phyloP scores from a whole-genome alignment of 2,888 invertebrate genomes.

The Kryphioiulus occultus region DNA sequence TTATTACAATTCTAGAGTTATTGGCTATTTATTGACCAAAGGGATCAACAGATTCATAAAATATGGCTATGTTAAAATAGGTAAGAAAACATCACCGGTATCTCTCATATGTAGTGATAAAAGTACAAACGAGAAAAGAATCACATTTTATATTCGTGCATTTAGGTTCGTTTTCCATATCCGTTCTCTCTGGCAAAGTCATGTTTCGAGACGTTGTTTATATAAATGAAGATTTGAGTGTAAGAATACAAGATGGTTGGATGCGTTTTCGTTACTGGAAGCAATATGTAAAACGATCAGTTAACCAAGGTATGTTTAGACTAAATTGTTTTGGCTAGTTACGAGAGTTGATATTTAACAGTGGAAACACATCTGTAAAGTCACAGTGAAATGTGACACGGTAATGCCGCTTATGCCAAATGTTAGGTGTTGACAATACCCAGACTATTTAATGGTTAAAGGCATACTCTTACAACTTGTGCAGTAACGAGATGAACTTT shows the following conservation, averaged over 20 bases:
- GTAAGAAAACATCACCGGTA: constrained; percentile 57
- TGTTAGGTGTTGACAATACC: too few species aligned
- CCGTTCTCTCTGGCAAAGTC: constrained; percentile 96
- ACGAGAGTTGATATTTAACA: too few species aligned
- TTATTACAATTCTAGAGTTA: constrained; percentile 91
- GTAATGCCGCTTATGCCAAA: too few species aligned
- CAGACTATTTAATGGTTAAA: too few species aligned
- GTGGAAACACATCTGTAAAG: too few species aligned
- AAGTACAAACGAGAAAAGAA: not conserved
- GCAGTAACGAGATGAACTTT: too few species aligned
- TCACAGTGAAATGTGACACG: too few species aligned
- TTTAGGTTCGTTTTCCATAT: constrained; percentile 90
- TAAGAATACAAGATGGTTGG: constrained; percentile 95
- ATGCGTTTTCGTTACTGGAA: constrained; percentile 98
- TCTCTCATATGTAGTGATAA: not conserved
- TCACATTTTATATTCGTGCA: not conserved
- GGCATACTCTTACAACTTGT: too few species aligned
- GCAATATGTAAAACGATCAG: constrained; percentile 92
- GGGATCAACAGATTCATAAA: constrained; percentile 86
- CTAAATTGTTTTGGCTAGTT: too few species aligned
- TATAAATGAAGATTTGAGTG: constrained; percentile 90
- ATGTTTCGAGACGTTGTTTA: constrained; percentile 97
- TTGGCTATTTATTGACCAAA: constrained; percentile 88
- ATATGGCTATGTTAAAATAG: constrained; percentile 86
- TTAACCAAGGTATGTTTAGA: constrained; percentile 80